Base-by-base conservation (phyloP, 2,888 invertebrate species). In the Lymantria monacha region DNA sequence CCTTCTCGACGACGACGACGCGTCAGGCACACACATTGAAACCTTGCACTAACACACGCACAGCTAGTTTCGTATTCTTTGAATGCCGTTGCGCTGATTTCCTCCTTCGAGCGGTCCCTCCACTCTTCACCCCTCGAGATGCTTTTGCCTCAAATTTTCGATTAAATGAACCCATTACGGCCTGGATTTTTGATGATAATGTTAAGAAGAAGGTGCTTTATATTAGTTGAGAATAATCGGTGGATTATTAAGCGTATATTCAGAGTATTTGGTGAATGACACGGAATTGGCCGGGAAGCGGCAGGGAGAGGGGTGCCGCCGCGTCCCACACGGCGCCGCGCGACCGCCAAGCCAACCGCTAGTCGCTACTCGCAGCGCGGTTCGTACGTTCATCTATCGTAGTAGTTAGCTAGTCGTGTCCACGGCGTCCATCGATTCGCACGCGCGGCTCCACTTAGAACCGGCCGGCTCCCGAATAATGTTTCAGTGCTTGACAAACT, bases 401-500 rank as follows among this genome's bases (percentile, higher is more conserved):
- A 14, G 38, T 12, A 33, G 41, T 10, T 12, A 57, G 67, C 59
- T 76, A 87, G 89, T 90, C 88, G 88, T 87, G 85, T 85, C 77
- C 81, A 85, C 90, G 87, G 89, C 89, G 87, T 79, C 81, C 83
- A 65, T 77, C 76, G 79, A 83, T 85, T 81, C 83, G 87, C 85
- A 85, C 89, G 90, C 86, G 89, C 88, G 89, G 85, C 87, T 85
- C 77, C 76, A 74, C 71, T 83, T 84, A 79, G 85, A 83, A 86
- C 81, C 87, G 87, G 85, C 89, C 90, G 85, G 91, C 88, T 85
- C 82, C 84, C 88, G 88, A 91, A 91, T 91, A 91, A 91, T 91
- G 91, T 89, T 89, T 89, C 90, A 89, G 90, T 91, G 91, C 86
- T 86, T 89, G 83, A 87, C 90, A 81, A 88, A 89, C 85, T 90